Percentiles rank a stretch among this genome's conserved stretches.
Evolutionary conservation across 1,140 invertebrate species (phyloP).

Genomic region (Stratiolaelaps scimitus): DNA sequence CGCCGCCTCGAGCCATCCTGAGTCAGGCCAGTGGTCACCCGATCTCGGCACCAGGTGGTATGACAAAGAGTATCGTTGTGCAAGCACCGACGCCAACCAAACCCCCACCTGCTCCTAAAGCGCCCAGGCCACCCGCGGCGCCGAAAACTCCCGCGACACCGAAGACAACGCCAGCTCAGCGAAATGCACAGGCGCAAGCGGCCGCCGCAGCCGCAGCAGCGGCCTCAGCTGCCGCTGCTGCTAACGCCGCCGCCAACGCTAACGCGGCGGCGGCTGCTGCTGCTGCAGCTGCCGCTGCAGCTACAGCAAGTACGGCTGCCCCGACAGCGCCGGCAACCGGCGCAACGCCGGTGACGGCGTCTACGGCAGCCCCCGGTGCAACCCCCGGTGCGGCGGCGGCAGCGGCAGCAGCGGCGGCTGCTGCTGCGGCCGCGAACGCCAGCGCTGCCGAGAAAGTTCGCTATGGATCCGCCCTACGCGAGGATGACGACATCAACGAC

Average conservation of each 20-base stretch:
- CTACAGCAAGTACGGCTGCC: conserved; percentile 32
- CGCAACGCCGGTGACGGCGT: conserved; percentile 37
- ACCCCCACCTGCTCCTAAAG: background rate
- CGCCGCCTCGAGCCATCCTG: conserved; percentile 10
- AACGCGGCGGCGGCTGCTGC: conserved; percentile 32
- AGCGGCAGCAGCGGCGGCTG: background rate
- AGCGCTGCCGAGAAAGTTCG: conserved; percentile 11
- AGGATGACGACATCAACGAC: conserved; percentile 93
- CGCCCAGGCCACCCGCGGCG: background rate
- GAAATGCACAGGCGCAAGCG: background rate
- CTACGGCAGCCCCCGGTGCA: conserved; percentile 52
- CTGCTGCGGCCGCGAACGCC: conserved; percentile 37
- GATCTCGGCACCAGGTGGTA: background rate
- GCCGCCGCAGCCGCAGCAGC: conserved; percentile 30
- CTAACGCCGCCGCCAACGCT: conserved; percentile 32
- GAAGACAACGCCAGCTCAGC: background rate
- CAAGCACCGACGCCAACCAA: conserved; percentile 27
- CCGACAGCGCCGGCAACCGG: conserved; percentile 35
- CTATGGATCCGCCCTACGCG: conserved; percentile 43
- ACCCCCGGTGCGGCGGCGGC: background rate
- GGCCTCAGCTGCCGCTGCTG: conserved; percentile 31
- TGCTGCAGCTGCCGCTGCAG: conserved; percentile 33
- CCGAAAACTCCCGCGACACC: conserved; percentile 26
- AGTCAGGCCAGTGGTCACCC: conserved; percentile 1
- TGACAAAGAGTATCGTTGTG: conserved; percentile 26